Evolutionary conservation across 2,797 vertebrate species (phyloP), one percentile per base, ranked within the genome.

Genomic region (Enteromius fasciolatus): DNA sequence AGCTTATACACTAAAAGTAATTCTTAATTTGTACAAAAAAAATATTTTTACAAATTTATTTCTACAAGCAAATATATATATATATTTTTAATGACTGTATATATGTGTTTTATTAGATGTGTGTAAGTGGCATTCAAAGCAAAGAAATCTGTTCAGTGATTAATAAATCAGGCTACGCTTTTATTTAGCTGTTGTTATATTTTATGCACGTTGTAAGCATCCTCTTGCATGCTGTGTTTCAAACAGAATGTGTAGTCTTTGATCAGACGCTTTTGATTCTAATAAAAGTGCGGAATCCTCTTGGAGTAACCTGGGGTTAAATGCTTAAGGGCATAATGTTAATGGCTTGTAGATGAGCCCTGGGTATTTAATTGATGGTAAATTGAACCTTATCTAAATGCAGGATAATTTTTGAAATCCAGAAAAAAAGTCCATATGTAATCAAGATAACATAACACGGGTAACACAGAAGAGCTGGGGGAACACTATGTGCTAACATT

Each of bases 401-500:
- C 15, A 50, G 8, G 18, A 48, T 57, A 18, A 36, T 66, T 14
- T 54, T 57, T 12, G 7, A 61, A 61, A 48, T 72, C 41, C 18
- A 36, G 28, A 72, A 46, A 41, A 59, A 73, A 15, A 25, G 17
- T 81, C 31, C 17, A 73, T 28, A 33, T 48, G 46, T 61, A 25
- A 31, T 50, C 10, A 50, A 63, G 31, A 73, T 36, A 63, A 63
- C 68, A 48, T 61, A 81, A 50, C 48, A 64, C 1, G 44, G 39
- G 20, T 52, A 48, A 15, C 31, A 14, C 10, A n/a, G 50, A 50
- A 39, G 59, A 57, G 48, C 33, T 31, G 18, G 57, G 33, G 25
- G 78, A 80, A 66, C 72, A 46, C 5, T 44, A 15, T 77, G 72
- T 78, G 44, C 57, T 76, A 82, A 66, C 74, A 69, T 72, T 69